phyloP scores from a whole-genome alignment of 2,797 vertebrate species.

The Schizothorax lantsangensis region DNA sequence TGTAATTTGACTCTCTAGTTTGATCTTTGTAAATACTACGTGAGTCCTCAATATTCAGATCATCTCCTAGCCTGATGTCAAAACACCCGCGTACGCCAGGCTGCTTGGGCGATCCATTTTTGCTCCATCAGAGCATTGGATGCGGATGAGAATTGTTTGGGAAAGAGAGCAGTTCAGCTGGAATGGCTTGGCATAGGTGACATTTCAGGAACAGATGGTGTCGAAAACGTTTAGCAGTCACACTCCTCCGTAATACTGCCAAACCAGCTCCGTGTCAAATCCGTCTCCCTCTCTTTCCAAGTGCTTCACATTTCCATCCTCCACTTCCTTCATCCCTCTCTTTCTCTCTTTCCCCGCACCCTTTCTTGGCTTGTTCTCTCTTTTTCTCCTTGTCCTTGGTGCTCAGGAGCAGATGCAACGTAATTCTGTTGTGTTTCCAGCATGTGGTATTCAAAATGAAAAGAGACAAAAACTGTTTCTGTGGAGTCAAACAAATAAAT shows the following conservation, averaged over 20 bases:
- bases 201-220: constrained; percentile 29
- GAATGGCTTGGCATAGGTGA: neutral
- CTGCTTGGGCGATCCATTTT: neutral
- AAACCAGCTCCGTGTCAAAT: constrained; percentile 68
- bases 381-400: constrained; percentile 76
- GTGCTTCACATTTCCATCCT: constrained; percentile 60
- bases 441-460: constrained; percentile 85
- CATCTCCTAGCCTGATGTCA: constrained; percentile 36
- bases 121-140: constrained; percentile 8
- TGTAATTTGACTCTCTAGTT: constrained; percentile 7
- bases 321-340: constrained; percentile 33
- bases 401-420: constrained; percentile 71
- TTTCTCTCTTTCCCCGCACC: constrained; percentile 57
- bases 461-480: constrained; percentile 78
- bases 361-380: constrained; percentile 60
- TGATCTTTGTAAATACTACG: constrained; percentile 49
- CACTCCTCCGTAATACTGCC: constrained; percentile 68
- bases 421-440: constrained; percentile 83
- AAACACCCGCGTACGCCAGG: constrained; percentile 42
- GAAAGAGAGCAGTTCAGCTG: neutral
- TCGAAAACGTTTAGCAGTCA: constrained; percentile 31
- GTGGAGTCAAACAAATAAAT: constrained; percentile 73
- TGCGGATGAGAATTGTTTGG: neutral
- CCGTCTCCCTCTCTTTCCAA: constrained; percentile 49
- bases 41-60: constrained; percentile 29